These are phyloP conservation scores for Macrobrachium nipponense DNA, from an alignment of 1,140 invertebrate genomes.

Conservation along the genomic window DNA sequence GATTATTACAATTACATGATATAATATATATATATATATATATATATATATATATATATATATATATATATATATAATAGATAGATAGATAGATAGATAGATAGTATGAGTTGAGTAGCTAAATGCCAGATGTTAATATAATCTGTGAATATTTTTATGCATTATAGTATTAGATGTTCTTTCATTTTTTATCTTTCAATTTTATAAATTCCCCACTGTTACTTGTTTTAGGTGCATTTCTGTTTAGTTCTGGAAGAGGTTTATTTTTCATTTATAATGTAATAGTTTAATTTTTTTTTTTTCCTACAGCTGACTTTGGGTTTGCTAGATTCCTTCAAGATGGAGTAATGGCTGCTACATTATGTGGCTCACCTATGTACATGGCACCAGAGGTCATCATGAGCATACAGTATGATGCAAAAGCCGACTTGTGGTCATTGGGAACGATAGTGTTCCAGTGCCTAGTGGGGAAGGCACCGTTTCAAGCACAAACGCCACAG, in stretches of 20 bases:
- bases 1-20: neutral
- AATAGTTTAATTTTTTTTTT: neutral
- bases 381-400: conserved; percentile 99
- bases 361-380: conserved; percentile 99
- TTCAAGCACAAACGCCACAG: conserved; percentile 98
- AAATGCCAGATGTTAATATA: too few species aligned
- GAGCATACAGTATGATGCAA: conserved; percentile 98
- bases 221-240: too few species aligned
- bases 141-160: too few species aligned
- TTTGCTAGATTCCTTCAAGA: conserved; percentile 98
- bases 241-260: too few species aligned
- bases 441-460: conserved; percentile 99
- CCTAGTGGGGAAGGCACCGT: conserved; percentile 97
- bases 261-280: too few species aligned
- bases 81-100: too few species aligned
- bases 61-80: neutral
- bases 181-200: too few species aligned
- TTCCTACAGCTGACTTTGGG: conserved; percentile 93
- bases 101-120: too few species aligned
- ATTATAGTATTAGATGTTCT: too few species aligned
- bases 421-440: conserved; percentile 98
- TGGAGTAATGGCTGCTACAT: conserved; percentile 98
- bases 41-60: conserved; percentile 1
- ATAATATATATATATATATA: neutral
- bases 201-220: too few species aligned